A percentile compares a stretch with the other conserved stretches of the same genome.
phyloP scores from a whole-genome alignment of 2,797 vertebrate species.

The Enteromius fasciolatus region DNA sequence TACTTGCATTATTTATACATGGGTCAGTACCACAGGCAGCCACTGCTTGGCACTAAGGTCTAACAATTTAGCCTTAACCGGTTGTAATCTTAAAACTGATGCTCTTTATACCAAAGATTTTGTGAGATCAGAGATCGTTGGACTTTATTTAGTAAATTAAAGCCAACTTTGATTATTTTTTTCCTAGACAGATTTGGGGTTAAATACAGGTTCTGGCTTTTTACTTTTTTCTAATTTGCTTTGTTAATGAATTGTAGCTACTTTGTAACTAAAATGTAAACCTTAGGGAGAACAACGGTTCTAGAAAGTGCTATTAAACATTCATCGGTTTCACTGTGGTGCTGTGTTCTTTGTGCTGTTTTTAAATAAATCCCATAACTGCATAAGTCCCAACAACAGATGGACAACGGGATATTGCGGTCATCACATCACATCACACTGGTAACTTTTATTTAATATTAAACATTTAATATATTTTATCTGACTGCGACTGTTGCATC shows the following conservation, averaged over 20 bases:
- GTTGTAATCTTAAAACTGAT: constrained; percentile 5
- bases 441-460: neutral
- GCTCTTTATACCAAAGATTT: constrained; percentile 46
- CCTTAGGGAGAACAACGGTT: constrained; percentile 12
- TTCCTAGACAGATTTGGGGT: neutral
- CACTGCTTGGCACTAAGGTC: constrained; percentile 36
- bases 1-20: constrained; percentile 25
- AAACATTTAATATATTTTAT: neutral
- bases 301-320: constrained; percentile 42
- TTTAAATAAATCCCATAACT: neutral
- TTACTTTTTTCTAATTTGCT: constrained; percentile 30
- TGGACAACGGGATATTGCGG: neutral
- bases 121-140: constrained; percentile 26
- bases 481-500: neutral
- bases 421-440: neutral
- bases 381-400: neutral
- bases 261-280: constrained; percentile 38
- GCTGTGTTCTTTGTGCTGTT: constrained; percentile 13
- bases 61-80: constrained; percentile 30
- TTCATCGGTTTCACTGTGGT: constrained; percentile 23
- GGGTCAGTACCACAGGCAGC: constrained; percentile 37
- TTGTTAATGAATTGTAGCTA: constrained; percentile 41
- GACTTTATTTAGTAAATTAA: constrained; percentile 23
- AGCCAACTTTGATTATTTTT: constrained; percentile 13
- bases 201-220: constrained; percentile 27